These are phyloP conservation scores for Leucoraja erinaceus DNA, from an alignment of 2,113 vertebrate species.

Conservation along the genomic window DNA sequence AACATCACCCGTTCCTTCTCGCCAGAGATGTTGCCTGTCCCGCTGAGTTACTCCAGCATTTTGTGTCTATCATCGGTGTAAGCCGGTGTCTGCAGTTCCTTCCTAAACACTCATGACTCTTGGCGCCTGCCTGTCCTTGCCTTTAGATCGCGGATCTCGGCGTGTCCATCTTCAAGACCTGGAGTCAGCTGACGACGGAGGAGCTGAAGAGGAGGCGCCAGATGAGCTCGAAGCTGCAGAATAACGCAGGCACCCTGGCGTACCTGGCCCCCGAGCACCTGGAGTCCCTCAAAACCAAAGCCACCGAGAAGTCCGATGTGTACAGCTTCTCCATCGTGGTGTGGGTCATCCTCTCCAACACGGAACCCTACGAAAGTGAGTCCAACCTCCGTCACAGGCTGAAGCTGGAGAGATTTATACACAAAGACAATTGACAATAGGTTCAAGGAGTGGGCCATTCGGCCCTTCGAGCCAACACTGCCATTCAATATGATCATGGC, in stretches of 20 bases:
- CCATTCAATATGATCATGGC: too few species aligned
- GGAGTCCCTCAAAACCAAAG: slow-evolving; percentile 58
- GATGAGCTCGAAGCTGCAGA: slow-evolving; percentile 40
- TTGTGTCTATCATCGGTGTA: too few species aligned
- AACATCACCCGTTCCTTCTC: too few species aligned
- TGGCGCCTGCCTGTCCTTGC: background rate
- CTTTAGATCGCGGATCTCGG: slow-evolving; percentile 86
- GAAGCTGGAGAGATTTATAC: too few species aligned
- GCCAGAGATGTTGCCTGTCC: too few species aligned
- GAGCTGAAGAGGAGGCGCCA: slow-evolving; percentile 62
- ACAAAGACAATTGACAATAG: too few species aligned
- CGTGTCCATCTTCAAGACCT: slow-evolving; percentile 74
- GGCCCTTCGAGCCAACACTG: too few species aligned
- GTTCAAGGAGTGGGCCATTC: too few species aligned
- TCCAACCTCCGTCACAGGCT: background rate
- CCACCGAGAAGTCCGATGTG: slow-evolving; percentile 83
- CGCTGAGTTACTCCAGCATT: too few species aligned
- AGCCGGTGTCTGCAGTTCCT: background rate
- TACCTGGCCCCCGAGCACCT: slow-evolving; percentile 95
- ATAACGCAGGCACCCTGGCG: slow-evolving; percentile 76
- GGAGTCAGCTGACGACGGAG: slow-evolving; percentile 81
- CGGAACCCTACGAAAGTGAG: slow-evolving; percentile 86
- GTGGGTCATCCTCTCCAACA: slow-evolving; percentile 79
- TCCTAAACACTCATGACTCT: background rate
- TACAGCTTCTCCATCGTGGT: slow-evolving; percentile 90